Conservation (phyloP, 2,888 invertebrate species). For the Thecocarcelia acutangulata region DNA sequence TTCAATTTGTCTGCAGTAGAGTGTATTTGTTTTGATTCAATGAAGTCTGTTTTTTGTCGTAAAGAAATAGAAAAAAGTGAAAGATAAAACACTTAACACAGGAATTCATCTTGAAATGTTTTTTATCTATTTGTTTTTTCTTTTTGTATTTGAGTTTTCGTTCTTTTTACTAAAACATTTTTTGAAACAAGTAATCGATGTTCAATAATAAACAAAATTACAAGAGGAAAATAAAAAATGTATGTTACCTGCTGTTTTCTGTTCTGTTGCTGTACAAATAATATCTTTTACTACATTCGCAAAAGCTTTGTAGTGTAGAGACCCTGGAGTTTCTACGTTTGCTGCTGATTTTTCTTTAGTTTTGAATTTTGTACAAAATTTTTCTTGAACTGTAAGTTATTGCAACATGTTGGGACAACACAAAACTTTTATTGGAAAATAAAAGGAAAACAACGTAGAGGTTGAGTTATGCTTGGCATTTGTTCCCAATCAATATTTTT, state of each 20-base stretch:
- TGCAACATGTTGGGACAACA: slow-evolving; percentile 46
- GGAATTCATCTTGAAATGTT: slow-evolving; percentile 59
- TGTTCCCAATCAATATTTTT: slow-evolving; percentile 46
- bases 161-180: slow-evolving; percentile 1
- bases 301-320: no score
- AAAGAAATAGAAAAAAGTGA: slow-evolving; percentile 29
- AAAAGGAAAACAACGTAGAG: neutral
- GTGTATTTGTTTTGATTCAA: slow-evolving; percentile 57
- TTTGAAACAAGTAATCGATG: slow-evolving; percentile 37
- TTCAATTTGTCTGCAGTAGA: slow-evolving; percentile 36
- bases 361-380: slow-evolving; percentile 16
- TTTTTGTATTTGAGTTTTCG: slow-evolving; percentile 7
- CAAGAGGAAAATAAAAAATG: slow-evolving; percentile 19
- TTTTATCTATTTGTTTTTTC: neutral
- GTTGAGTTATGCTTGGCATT: slow-evolving; percentile 46
- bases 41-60: slow-evolving; percentile 62
- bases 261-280: neutral
- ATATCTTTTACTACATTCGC: no score
- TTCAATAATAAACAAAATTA: slow-evolving; percentile 31
- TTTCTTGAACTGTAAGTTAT: slow-evolving; percentile 24
- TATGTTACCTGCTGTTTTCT: slow-evolving; percentile 45
- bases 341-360: slow-evolving; percentile 9
- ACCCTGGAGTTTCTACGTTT: neutral
- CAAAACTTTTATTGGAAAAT: neutral
- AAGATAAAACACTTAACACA: slow-evolving; percentile 55